Evolutionary conservation across 2,797 vertebrate genomes (phyloP).

Genomic region (Nothura maculosa): DNA sequence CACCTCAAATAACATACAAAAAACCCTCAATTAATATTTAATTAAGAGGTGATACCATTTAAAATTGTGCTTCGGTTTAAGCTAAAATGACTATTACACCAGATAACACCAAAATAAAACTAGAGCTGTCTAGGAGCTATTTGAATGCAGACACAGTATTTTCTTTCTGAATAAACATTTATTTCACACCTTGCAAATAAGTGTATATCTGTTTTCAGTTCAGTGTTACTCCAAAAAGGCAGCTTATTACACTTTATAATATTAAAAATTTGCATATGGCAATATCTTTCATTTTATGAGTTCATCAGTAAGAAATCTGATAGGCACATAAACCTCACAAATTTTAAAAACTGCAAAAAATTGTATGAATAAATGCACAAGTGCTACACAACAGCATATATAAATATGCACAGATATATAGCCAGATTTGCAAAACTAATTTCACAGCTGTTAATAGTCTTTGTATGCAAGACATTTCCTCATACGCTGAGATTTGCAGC

Average conservation of each 20-base stretch:
- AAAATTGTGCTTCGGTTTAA: background rate
- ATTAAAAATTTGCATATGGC: background rate
- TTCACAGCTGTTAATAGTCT: conserved; percentile 55
- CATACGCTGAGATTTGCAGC: conserved; percentile 34
- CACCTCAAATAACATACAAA: background rate
- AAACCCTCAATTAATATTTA: background rate
- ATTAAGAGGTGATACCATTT: background rate
- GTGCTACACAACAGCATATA: background rate
- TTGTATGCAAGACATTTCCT: conserved; percentile 33
- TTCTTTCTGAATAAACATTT: background rate
- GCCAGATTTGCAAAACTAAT: conserved; percentile 42
- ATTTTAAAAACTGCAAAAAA: background rate
- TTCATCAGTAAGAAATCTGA: conserved; percentile 1
- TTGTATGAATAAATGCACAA: conserved; percentile 13
- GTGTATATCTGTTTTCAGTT: background rate
- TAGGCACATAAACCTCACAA: background rate
- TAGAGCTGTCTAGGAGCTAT: background rate
- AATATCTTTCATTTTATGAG: background rate
- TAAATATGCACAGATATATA: background rate
- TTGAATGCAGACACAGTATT: background rate
- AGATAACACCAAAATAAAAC: background rate
- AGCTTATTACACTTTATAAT: background rate
- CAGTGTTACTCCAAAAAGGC: background rate
- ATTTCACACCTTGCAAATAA: conserved; percentile 3
- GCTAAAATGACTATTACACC: background rate